Evolutionary conservation across 2,797 vertebrate genomes (phyloP).

Genomic region (Manis crassicaudata): DNA sequence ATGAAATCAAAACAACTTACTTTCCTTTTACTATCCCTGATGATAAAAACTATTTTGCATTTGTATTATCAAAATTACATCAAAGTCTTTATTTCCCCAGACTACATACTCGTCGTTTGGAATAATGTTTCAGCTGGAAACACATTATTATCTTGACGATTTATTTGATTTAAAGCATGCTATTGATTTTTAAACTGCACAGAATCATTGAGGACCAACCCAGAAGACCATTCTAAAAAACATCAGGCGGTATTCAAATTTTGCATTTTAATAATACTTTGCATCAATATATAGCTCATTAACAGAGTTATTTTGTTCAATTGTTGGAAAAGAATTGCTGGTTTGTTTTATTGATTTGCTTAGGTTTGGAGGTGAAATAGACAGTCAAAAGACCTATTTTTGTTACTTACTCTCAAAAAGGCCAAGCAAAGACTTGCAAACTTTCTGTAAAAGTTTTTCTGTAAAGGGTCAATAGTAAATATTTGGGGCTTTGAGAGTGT

Average conservation of each 20-base stretch:
- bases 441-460: neutral
- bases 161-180: slow-evolving; percentile 15
- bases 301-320: neutral
- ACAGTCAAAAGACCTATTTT: neutral
- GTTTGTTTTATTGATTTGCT: neutral
- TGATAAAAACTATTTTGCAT: slow-evolving; percentile 34
- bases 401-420: neutral
- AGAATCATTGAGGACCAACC: neutral
- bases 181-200: neutral
- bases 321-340: neutral
- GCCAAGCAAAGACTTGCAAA: neutral
- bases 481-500: neutral
- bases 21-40: neutral
- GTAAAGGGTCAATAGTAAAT: neutral
- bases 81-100: slow-evolving; percentile 31
- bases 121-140: slow-evolving; percentile 3
- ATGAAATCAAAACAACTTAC: slow-evolving; percentile 7
- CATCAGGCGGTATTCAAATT: neutral
- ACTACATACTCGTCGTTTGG: neutral
- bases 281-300: neutral
- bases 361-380: neutral
- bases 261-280: neutral
- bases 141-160: neutral
- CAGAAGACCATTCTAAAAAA: slow-evolving; percentile 1
- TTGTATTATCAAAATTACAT: slow-evolving; percentile 10